These are phyloP conservation scores for Dolichoris vasculosae DNA, from an alignment of 1,140 invertebrate genomes.

Conservation along the genomic window DNA sequence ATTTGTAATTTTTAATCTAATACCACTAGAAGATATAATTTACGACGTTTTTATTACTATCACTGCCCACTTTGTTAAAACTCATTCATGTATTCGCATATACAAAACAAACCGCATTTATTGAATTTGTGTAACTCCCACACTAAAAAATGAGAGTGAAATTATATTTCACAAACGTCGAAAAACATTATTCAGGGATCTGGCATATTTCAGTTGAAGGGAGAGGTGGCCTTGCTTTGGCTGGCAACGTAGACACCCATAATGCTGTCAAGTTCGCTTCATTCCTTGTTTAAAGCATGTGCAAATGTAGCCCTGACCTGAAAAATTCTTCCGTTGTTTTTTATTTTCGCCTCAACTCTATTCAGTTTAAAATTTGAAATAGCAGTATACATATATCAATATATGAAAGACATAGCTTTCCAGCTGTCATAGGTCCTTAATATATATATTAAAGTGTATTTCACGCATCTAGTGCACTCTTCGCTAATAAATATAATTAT, in stretches of 20 bases:
- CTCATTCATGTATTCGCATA: too few species aligned
- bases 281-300: neutral
- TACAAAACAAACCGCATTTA: neutral
- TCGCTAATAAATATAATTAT: neutral
- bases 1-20: neutral
- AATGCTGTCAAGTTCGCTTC: constrained; percentile 6
- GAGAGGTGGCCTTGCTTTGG: constrained; percentile 9
- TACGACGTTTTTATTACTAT: neutral
- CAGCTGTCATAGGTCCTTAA: neutral
- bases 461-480: neutral
- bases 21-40: neutral
- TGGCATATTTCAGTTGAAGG: neutral
- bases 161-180: constrained; percentile 31
- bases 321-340: neutral
- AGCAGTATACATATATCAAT: neutral
- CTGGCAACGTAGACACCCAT: constrained; percentile 6
- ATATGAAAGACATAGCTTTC: neutral
- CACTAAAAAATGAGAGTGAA: neutral
- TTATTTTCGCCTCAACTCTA: neutral
- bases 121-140: neutral
- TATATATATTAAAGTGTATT: constrained; percentile 34
- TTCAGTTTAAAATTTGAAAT: constrained; percentile 12
- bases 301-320: neutral
- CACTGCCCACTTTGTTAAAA: too few species aligned
- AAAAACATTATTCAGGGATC: constrained; percentile 30